Evolutionary conservation across 2,797 vertebrate genomes (phyloP).

Genomic region (Ispidina lecontei): DNA sequence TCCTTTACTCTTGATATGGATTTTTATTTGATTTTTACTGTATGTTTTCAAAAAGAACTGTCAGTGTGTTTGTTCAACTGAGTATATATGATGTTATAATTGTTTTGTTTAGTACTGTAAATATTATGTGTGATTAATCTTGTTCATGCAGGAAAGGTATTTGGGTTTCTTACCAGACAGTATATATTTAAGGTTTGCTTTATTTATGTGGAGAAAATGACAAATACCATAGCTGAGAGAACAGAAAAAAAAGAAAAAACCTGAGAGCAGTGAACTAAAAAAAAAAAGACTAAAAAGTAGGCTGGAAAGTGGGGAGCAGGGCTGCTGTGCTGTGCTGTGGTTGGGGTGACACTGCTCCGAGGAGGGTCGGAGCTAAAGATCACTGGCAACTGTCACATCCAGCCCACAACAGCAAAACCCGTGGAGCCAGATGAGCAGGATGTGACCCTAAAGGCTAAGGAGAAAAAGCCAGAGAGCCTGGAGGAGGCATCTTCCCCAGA

Average conservation of each 20-base stretch:
- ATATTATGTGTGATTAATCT: conserved; percentile 51
- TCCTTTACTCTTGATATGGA: neutral
- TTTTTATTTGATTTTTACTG: conserved; percentile 12
- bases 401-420: conserved; percentile 29
- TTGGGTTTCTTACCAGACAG: conserved; percentile 9
- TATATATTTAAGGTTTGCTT: conserved; percentile 48
- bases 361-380: conserved; percentile 22
- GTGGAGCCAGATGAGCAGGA: conserved; percentile 41
- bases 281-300: neutral
- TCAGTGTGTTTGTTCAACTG: conserved; percentile 61
- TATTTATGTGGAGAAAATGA: conserved; percentile 50
- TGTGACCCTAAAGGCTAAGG: conserved; percentile 64
- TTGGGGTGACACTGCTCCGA: neutral
- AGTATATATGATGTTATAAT: conserved; percentile 71
- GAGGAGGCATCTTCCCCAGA: conserved; percentile 57
- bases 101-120: conserved; percentile 71
- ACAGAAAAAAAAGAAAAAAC: neutral
- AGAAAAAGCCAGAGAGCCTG: conserved; percentile 60
- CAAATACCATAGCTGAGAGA: neutral
- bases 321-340: neutral
- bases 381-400: conserved; percentile 36
- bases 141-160: conserved; percentile 1
- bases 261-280: neutral
- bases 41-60: conserved; percentile 36
- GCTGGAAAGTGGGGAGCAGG: neutral